Conservation (phyloP, 2,113 vertebrate species). For the Hepsetus odoe region DNA sequence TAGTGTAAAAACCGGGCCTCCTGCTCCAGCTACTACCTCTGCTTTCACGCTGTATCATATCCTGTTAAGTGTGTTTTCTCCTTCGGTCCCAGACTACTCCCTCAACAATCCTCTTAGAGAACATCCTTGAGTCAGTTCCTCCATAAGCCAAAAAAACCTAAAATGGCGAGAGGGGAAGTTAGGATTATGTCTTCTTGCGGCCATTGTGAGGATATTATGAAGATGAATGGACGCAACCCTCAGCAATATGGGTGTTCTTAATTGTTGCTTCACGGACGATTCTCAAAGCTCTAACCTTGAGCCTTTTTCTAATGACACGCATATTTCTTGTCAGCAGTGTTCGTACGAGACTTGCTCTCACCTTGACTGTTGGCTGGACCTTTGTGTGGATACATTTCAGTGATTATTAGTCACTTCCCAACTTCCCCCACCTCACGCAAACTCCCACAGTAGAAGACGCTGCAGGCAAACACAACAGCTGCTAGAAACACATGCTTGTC, state of each 20-base stretch:
- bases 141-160: conserved; percentile 18
- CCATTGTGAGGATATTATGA: conserved; percentile 16
- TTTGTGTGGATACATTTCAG: conserved; percentile 12
- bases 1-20: conserved; percentile 49
- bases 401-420: conserved; percentile 37
- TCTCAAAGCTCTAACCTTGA: conserved; percentile 27
- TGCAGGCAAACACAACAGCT: conserved; percentile 8
- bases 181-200: conserved; percentile 11
- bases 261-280: conserved; percentile 4
- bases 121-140: conserved; percentile 49
- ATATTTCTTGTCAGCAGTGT: conserved; percentile 32
- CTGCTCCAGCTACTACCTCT: conserved; percentile 45
- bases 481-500: conserved; percentile 9
- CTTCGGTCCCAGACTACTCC: conserved; percentile 65
- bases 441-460: conserved; percentile 19
- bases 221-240: conserved; percentile 21
- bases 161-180: not conserved
- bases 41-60: conserved; percentile 66
- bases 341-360: not conserved
- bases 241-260: conserved; percentile 26
- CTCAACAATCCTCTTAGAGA: conserved; percentile 69
- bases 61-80: conserved; percentile 68
- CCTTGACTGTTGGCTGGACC: conserved; percentile 9
- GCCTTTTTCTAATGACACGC: conserved; percentile 19
- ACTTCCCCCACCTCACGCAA: conserved; percentile 20